A percentile compares a stretch with the other conserved stretches of the same genome.
phyloP scores from a whole-genome alignment of 2,113 vertebrate genomes.

The Psettodes erumei region DNA sequence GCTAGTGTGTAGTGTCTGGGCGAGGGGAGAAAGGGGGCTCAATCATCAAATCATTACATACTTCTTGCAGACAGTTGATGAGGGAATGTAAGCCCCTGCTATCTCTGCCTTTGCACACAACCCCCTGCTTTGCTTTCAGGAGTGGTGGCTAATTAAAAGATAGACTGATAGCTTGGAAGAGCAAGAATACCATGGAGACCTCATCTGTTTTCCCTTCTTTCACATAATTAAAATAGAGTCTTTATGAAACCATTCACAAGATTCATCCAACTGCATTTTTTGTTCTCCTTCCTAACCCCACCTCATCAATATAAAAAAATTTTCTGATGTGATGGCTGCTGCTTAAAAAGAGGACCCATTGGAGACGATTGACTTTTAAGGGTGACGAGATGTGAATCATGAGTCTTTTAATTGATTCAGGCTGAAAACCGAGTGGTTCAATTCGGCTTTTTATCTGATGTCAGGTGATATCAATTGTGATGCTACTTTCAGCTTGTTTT shows the following conservation, averaged over 20 bases:
- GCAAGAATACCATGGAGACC: slow-evolving; percentile 58
- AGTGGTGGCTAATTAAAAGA: slow-evolving; percentile 79
- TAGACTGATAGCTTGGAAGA: slow-evolving; percentile 61
- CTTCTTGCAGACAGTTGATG: slow-evolving; percentile 50
- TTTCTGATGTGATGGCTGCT: slow-evolving; percentile 39
- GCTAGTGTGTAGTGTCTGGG: not conserved
- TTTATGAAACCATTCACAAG: slow-evolving; percentile 50
- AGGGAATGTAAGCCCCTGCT: slow-evolving; percentile 44
- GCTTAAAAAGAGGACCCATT: slow-evolving; percentile 43
- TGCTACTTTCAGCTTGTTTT: too few species aligned
- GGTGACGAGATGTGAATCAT: slow-evolving; percentile 35
- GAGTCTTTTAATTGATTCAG: slow-evolving; percentile 49
- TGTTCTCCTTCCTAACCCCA: slow-evolving; percentile 3
- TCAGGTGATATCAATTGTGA: too few species aligned
- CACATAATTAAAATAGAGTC: slow-evolving; percentile 74
- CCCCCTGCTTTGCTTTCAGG: slow-evolving; percentile 58
- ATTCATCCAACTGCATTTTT: slow-evolving; percentile 34
- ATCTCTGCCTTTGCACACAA: slow-evolving; percentile 50
- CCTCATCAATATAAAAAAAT: slow-evolving; percentile 48
- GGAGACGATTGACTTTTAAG: slow-evolving; percentile 54
- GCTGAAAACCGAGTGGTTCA: slow-evolving; percentile 50
- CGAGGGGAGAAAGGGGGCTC: not conserved
- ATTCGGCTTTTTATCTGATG: too few species aligned
- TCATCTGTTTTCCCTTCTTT: slow-evolving; percentile 55
- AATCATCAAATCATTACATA: slow-evolving; percentile 52